Evolutionary conservation across 2,797 vertebrate genomes (phyloP).

Genomic region (Lerista edwardsae): DNA sequence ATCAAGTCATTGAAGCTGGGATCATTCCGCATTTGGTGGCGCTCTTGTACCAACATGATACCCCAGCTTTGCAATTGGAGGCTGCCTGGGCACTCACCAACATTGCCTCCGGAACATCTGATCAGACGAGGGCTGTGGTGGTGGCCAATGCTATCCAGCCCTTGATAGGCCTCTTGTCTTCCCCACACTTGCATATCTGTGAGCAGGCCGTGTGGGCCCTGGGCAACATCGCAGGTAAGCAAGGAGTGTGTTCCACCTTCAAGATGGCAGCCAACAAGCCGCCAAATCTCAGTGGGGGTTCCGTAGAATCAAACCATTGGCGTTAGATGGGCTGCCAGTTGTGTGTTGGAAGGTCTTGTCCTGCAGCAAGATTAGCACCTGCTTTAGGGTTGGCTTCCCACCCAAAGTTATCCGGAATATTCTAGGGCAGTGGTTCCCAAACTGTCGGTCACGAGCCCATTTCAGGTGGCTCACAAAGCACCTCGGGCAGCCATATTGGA

Average conservation of each 20-base stretch:
- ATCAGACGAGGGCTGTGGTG: slow-evolving; percentile 87
- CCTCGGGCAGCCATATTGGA: no score
- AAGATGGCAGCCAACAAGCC: no score
- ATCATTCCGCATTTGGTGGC: slow-evolving; percentile 85
- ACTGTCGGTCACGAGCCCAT: no score
- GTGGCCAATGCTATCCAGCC: slow-evolving; percentile 85
- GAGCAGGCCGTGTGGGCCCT: slow-evolving; percentile 93
- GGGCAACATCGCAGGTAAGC: slow-evolving; percentile 92
- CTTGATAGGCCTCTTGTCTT: slow-evolving; percentile 84
- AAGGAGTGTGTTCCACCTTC: background rate
- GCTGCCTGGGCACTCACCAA: slow-evolving; percentile 94
- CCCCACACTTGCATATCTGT: slow-evolving; percentile 84
- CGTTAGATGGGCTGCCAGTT: no score
- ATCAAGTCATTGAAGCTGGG: slow-evolving; percentile 82
- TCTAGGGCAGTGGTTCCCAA: no score
- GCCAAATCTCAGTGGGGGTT: background rate
- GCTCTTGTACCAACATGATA: slow-evolving; percentile 79
- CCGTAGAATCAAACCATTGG: background rate
- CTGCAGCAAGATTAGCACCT: no score
- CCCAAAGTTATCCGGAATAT: no score
- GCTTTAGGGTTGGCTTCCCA: no score
- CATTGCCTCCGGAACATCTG: slow-evolving; percentile 87
- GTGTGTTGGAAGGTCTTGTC: no score
- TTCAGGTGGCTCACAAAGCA: no score
- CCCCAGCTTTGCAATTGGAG: slow-evolving; percentile 86